Percentiles rank a stretch among this genome's conserved stretches.
These are phyloP conservation scores for Caenorhabditis japonica DNA, from an alignment of 2,888 invertebrate species.

Conservation along the genomic window DNA sequence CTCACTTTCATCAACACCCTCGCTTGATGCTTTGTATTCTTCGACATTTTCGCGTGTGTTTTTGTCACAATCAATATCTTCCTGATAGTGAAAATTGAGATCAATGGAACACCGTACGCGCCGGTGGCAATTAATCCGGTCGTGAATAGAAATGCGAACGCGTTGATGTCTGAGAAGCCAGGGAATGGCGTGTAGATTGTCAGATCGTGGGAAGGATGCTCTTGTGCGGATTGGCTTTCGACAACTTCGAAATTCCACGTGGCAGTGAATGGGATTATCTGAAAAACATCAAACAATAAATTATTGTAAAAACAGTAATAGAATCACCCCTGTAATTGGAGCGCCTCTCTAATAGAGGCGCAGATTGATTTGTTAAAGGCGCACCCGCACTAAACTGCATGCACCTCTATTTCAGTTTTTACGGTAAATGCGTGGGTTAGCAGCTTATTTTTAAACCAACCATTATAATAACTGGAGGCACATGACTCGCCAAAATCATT, in stretches of 20 bases:
- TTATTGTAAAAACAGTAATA: too few relatives aligned
- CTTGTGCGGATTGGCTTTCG: constrained; percentile 9
- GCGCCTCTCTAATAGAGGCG: too few relatives aligned
- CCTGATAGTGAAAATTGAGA: constrained; percentile 19
- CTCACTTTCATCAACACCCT: constrained; percentile 31
- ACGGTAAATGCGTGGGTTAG: too few relatives aligned
- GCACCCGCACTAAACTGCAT: too few relatives aligned
- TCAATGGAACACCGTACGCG: constrained; percentile 25
- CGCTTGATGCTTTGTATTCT: constrained; percentile 34
- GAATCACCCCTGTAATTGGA: too few relatives aligned
- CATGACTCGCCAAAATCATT: constrained; percentile 15
- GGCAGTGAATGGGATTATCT: constrained; percentile 32
- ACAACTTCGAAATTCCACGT: constrained; percentile 27
- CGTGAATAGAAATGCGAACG: constrained; percentile 19
- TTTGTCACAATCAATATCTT: constrained; percentile 28
- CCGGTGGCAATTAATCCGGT: constrained; percentile 20
- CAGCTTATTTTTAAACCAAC: too few relatives aligned
- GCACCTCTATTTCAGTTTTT: too few relatives aligned
- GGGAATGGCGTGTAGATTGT: constrained; percentile 34
- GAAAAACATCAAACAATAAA: neutral
- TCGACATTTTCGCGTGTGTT: constrained; percentile 24
- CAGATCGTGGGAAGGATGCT: constrained; percentile 37
- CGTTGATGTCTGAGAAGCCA: constrained; percentile 29
- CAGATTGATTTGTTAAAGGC: too few relatives aligned
- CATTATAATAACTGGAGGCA: constrained; percentile 17